phyloP scores from a whole-genome alignment of 2,797 vertebrate genomes.

The Alfaro cultratus region DNA sequence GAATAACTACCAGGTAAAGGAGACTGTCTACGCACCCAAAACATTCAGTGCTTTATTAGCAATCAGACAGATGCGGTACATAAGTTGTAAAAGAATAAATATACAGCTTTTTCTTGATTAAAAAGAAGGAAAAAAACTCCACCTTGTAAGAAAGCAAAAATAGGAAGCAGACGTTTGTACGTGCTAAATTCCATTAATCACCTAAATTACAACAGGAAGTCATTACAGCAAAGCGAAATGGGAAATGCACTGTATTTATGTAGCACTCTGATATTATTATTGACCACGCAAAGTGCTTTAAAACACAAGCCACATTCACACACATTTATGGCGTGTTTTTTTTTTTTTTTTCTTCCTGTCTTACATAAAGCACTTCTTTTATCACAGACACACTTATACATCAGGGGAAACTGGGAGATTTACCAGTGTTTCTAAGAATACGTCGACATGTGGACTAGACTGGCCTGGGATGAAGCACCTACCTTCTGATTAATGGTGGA shows the following conservation, averaged over 20 bases:
- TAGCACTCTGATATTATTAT: constrained; percentile 9
- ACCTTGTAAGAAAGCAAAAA: background rate
- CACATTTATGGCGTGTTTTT: too few species aligned
- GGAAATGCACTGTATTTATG: constrained; percentile 14
- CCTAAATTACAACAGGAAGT: constrained; percentile 14
- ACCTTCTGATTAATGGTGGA: background rate
- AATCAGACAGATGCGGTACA: background rate
- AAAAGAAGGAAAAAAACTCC: background rate
- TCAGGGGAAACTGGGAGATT: background rate
- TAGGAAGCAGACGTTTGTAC: background rate
- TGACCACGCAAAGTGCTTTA: constrained; percentile 18
- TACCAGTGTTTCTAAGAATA: background rate
- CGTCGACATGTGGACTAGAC: background rate
- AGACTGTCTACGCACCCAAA: background rate
- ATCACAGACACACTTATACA: background rate
- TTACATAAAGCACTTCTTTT: background rate
- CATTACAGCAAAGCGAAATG: background rate
- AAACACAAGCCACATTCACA: constrained; percentile 1
- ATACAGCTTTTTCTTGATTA: background rate
- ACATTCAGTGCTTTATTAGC: background rate
- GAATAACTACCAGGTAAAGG: constrained; percentile 71
- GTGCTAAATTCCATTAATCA: constrained; percentile 2
- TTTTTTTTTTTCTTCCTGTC: background rate
- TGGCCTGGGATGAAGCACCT: background rate
- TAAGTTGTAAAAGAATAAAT: background rate